phyloP scores from a whole-genome alignment of 2,888 invertebrate genomes.

The Anagyrus pseudococci region DNA sequence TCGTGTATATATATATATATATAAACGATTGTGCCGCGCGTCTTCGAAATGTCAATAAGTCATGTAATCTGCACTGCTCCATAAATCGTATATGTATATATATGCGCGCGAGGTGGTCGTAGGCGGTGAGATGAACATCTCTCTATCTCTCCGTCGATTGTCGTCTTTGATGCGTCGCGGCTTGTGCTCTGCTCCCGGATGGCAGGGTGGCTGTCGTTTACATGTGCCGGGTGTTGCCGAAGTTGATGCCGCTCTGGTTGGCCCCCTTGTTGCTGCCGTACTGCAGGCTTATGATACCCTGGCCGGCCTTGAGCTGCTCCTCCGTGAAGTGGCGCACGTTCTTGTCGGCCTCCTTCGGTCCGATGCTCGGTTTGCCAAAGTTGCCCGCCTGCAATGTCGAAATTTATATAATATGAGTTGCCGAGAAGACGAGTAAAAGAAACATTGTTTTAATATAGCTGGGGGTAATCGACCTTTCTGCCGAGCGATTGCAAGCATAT shows the following conservation, averaged over 20 bases:
- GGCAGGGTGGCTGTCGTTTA: too few species aligned
- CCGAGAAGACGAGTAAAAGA: too few species aligned
- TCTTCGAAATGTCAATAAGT: too few species aligned
- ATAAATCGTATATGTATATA: not conserved
- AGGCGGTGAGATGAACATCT: too few species aligned
- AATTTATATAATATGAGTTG: slow-evolving; percentile 2
- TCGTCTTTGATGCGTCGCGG: too few species aligned
- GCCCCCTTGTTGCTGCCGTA: slow-evolving; percentile 99
- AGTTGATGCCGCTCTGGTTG: slow-evolving; percentile 94
- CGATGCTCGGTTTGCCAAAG: slow-evolving; percentile 87
- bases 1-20: too few species aligned
- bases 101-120: too few species aligned
- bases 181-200: too few species aligned
- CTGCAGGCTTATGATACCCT: slow-evolving; percentile 92
- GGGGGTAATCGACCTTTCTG: slow-evolving; percentile 78
- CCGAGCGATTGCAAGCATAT: slow-evolving; percentile 94
- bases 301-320: slow-evolving; percentile 91
- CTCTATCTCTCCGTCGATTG: too few species aligned
- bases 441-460: not conserved
- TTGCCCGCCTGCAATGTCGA: slow-evolving; percentile 71
- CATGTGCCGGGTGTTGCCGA: slow-evolving; percentile 97
- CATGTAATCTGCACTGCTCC: too few species aligned
- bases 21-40: too few species aligned
- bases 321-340: slow-evolving; percentile 93
- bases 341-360: slow-evolving; percentile 95